Evolutionary conservation across 2,888 invertebrate species (phyloP).

Genomic region (Campoplex capitator): DNA sequence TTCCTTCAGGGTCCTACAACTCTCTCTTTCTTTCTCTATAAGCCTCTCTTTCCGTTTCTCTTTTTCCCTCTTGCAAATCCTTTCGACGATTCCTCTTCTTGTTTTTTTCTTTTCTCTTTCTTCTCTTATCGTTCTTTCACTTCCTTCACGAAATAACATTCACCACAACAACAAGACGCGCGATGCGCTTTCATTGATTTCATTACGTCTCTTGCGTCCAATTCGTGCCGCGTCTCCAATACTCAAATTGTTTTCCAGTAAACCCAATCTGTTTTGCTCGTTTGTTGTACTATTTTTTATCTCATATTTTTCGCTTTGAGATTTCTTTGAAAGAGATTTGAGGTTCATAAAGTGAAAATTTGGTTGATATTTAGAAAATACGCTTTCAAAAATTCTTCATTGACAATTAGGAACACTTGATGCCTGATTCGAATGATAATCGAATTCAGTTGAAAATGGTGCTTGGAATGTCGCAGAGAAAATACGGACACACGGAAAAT

Average conservation of each 20-base stretch:
- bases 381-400: no score
- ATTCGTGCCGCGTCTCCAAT: not conserved
- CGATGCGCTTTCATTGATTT: conserved; percentile 45
- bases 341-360: not conserved
- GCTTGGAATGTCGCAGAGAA: not conserved
- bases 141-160: conserved; percentile 12
- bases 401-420: no score
- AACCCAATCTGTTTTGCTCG: not conserved
- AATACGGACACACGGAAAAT: not conserved
- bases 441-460: not conserved
- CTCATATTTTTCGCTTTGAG: not conserved
- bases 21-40: conserved; percentile 8
- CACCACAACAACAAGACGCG: not conserved
- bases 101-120: not conserved
- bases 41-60: not conserved
- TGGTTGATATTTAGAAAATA: no score
- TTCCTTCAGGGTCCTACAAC: conserved; percentile 25
- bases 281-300: not conserved
- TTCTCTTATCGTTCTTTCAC: conserved; percentile 1
- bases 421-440: not conserved
- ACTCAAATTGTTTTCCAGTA: conserved; percentile 3
- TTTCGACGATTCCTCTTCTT: conserved; percentile 21
- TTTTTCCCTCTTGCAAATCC: conserved; percentile 13
- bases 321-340: not conserved
- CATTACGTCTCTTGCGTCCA: not conserved